Percentiles rank a stretch among this genome's conserved stretches.
phyloP scores from a whole-genome alignment of 2,888 invertebrate species.

The Eurytoma californica region DNA sequence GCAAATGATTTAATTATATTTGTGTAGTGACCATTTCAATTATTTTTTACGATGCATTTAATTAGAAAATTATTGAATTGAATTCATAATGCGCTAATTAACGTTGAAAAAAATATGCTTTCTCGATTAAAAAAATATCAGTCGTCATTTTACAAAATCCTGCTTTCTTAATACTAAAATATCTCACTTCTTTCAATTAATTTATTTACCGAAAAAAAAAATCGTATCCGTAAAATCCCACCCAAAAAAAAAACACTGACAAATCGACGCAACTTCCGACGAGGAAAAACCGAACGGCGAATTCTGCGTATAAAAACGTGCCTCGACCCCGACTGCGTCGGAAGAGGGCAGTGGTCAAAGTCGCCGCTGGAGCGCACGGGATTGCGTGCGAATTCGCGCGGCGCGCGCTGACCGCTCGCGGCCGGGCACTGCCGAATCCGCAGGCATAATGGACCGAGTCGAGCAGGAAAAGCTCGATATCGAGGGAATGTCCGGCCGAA shows the following conservation, averaged over 20 bases:
- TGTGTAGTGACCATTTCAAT: too few relatives aligned
- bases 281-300: neutral
- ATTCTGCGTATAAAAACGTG: neutral
- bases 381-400: conserved; percentile 5
- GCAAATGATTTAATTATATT: too few relatives aligned
- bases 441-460: conserved; percentile 11
- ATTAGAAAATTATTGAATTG: too few relatives aligned
- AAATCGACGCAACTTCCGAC: neutral
- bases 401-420: neutral
- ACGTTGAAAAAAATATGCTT: too few relatives aligned
- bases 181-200: too few relatives aligned
- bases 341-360: conserved; percentile 21
- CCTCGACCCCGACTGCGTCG: neutral
- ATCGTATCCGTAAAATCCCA: neutral
- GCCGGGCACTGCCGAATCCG: neutral
- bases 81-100: too few relatives aligned
- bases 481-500: conserved; percentile 1
- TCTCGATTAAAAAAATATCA: too few relatives aligned
- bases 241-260: neutral
- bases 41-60: too few relatives aligned
- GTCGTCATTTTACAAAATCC: too few relatives aligned
- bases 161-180: too few relatives aligned
- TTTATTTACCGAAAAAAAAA: too few relatives aligned
- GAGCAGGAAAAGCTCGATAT: conserved; percentile 12
- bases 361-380: conserved; percentile 30